Evolutionary conservation across 2,113 vertebrate genomes (phyloP).

Genomic region (Lipotes vexillifer): DNA sequence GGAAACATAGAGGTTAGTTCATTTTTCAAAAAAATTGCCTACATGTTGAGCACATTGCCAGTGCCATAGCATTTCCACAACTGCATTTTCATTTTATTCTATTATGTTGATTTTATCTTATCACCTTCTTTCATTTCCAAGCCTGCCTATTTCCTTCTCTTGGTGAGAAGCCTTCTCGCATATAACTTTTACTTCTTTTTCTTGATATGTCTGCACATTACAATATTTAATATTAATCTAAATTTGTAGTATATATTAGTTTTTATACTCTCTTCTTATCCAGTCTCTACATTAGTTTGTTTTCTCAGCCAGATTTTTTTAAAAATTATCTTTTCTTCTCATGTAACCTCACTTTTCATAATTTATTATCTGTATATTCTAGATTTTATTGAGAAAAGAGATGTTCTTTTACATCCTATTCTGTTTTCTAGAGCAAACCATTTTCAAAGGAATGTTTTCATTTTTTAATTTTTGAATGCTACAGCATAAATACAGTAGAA

Average conservation of each 20-base stretch:
- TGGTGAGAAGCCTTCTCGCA: not conserved
- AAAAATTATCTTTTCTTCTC: not conserved
- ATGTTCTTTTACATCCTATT: not conserved
- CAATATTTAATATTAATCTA: not conserved
- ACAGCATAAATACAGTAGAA: not conserved
- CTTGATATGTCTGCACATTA: not conserved
- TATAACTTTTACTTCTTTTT: not conserved
- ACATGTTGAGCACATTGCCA: not conserved
- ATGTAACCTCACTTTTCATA: not conserved
- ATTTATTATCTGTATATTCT: not conserved
- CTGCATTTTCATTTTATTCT: not conserved
- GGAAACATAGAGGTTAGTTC: not conserved
- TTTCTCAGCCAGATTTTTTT: not conserved
- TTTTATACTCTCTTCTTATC: not conserved
- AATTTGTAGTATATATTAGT: not conserved
- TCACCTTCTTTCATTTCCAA: not conserved
- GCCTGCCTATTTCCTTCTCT: not conserved
- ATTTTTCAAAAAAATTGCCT: not conserved
- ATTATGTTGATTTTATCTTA: not conserved
- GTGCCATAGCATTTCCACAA: not conserved
- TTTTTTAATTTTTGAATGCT: not conserved
- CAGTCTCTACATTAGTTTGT: not conserved
- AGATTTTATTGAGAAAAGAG: not conserved
- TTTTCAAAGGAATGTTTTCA: not conserved
- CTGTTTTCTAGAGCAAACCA: not conserved